These are phyloP conservation scores for Galaxias olidus DNA, from an alignment of 2,797 vertebrate genomes.

Conservation along the genomic window DNA sequence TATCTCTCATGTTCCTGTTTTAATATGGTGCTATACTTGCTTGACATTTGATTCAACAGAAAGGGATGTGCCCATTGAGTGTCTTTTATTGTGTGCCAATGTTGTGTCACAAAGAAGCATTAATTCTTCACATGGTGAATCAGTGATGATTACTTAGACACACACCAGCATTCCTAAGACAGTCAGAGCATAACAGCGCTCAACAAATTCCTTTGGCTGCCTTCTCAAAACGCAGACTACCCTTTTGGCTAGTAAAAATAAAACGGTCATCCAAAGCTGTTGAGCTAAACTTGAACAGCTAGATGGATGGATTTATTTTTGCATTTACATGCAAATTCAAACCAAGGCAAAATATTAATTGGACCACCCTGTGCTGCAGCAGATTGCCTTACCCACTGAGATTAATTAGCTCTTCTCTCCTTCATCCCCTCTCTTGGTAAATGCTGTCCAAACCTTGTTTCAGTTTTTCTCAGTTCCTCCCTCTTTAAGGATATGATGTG, in stretches of 20 bases:
- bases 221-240: conserved; percentile 7
- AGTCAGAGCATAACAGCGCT: conserved; percentile 16
- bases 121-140: conserved; percentile 40
- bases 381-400: too few relatives aligned
- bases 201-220: conserved; percentile 30
- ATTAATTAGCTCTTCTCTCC: too few relatives aligned
- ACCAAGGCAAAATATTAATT: too few relatives aligned
- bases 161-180: conserved; percentile 37
- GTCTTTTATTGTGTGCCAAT: conserved; percentile 37
- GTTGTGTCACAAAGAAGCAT: conserved; percentile 35
- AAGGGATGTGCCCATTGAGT: neutral
- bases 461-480: neutral
- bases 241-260: conserved; percentile 27
- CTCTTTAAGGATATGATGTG: conserved; percentile 7
- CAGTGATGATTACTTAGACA: conserved; percentile 26
- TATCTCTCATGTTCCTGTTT: neutral
- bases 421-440: neutral
- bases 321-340: neutral
- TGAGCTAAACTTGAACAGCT: neutral
- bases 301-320: conserved; percentile 22
- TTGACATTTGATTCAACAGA: conserved; percentile 30
- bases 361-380: too few relatives aligned
- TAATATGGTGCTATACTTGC: conserved; percentile 13
- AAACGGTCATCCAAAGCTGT: conserved; percentile 1
- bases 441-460: neutral